Percentiles rank a stretch among this genome's conserved stretches.
Conservation (phyloP, 2,888 invertebrate species). For the Phoronis australis region DNA sequence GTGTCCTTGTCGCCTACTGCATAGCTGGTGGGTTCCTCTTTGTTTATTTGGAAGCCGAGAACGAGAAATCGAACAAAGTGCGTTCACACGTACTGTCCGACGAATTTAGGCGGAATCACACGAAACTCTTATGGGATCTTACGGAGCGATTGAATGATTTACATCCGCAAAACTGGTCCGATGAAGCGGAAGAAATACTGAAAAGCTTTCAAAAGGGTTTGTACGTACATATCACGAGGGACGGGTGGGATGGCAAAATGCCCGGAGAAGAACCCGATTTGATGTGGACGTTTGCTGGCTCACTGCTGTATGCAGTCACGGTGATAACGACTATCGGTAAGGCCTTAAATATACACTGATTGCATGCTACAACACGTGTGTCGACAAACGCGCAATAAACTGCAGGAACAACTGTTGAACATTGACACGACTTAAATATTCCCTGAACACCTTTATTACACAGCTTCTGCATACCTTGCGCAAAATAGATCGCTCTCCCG, state of each 20-base stretch:
- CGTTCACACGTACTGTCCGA: constrained; percentile 18
- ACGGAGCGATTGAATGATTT: constrained; percentile 78
- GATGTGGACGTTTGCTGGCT: constrained; percentile 82
- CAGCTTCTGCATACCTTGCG: too few species aligned
- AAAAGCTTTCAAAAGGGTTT: constrained; percentile 74
- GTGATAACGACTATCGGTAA: constrained; percentile 84
- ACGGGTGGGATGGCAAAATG: constrained; percentile 71
- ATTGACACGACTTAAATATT: too few species aligned
- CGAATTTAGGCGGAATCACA: constrained; percentile 20
- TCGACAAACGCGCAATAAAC: too few species aligned
- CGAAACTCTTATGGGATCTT: constrained; percentile 70
- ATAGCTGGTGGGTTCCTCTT: constrained; percentile 90
- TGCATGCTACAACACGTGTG: too few species aligned
- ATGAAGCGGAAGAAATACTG: constrained; percentile 74
- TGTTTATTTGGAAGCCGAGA: constrained; percentile 62
- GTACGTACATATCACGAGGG: constrained; percentile 70
- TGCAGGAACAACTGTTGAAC: too few species aligned
- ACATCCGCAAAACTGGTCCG: constrained; percentile 80
- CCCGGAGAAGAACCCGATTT: constrained; percentile 56
- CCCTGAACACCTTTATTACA: too few species aligned
- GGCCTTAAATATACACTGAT: too few species aligned
- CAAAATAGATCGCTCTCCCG: too few species aligned
- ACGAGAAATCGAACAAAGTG: constrained; percentile 27
- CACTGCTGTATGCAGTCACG: constrained; percentile 77
- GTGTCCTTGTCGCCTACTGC: constrained; percentile 82